These are phyloP conservation scores for Atta texana DNA, from an alignment of 1,140 invertebrate genomes.

Conservation along the genomic window DNA sequence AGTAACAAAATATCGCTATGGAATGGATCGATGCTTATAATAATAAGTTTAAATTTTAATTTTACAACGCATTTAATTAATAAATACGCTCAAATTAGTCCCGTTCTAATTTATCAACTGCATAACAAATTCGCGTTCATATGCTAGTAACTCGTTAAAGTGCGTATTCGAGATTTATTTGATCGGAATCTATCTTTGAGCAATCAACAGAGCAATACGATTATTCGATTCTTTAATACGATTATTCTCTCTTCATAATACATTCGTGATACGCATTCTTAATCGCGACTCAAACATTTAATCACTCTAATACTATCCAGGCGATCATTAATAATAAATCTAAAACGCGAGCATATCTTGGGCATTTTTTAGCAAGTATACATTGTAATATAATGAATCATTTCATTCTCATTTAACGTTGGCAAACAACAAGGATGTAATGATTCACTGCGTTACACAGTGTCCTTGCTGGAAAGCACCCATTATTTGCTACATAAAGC, in stretches of 20 bases:
- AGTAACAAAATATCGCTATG: background rate
- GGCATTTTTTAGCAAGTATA: no score
- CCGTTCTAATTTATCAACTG: background rate
- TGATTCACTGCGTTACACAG: no score
- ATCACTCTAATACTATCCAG: background rate
- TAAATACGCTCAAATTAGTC: background rate
- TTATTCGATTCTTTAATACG: background rate
- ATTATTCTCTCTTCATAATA: background rate
- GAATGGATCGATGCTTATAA: background rate
- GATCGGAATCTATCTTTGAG: background rate
- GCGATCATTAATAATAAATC: background rate
- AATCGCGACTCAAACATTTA: background rate
- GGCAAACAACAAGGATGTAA: no score
- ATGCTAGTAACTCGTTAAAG: background rate
- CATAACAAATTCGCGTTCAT: background rate
- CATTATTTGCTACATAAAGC: background rate
- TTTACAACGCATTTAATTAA: background rate
- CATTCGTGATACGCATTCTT: background rate
- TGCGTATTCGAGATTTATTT: background rate
- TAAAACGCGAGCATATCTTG: background rate
- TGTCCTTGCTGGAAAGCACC: no score
- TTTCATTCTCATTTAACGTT: no score
- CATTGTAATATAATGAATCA: no score
- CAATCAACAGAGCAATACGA: background rate
- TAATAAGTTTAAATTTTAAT: no score